These are phyloP conservation scores for Zosterops pallidus DNA, from an alignment of 2,113 vertebrate species.

Conservation along the genomic window DNA sequence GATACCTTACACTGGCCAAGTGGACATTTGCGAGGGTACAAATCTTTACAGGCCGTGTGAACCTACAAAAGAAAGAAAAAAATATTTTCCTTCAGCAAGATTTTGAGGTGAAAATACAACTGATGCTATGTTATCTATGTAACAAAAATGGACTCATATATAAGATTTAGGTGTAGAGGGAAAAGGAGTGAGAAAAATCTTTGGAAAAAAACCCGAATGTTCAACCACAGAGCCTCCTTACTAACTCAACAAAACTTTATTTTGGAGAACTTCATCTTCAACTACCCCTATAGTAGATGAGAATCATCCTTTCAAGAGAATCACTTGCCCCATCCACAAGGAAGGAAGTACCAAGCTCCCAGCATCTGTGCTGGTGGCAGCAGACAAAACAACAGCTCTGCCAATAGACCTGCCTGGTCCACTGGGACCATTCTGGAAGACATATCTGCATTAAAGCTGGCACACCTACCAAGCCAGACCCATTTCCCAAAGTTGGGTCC, in stretches of 20 bases:
- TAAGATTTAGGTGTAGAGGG: neutral
- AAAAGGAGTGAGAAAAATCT: neutral
- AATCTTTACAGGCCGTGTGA: slow-evolving; percentile 95
- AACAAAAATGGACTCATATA: neutral
- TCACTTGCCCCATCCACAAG: neutral
- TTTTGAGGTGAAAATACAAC: neutral
- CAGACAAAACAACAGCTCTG: neutral
- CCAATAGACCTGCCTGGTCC: neutral
- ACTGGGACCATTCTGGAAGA: neutral
- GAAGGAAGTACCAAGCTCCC: neutral
- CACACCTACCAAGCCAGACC: neutral
- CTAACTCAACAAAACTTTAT: neutral
- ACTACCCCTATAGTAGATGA: neutral
- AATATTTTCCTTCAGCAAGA: neutral
- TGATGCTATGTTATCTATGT: neutral
- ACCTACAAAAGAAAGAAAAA: slow-evolving; percentile 80
- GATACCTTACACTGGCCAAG: slow-evolving; percentile 98
- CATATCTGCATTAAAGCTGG: neutral
- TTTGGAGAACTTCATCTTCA: neutral
- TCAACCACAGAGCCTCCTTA: neutral
- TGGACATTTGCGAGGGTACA: slow-evolving; percentile 92
- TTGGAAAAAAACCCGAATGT: neutral
- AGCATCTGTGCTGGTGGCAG: neutral
- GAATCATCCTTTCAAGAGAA: neutral
- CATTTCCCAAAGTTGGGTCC: neutral